Percentiles rank a stretch among this genome's conserved stretches.
phyloP scores from a whole-genome alignment of 2,888 invertebrate genomes.

The Andrena praecox region DNA sequence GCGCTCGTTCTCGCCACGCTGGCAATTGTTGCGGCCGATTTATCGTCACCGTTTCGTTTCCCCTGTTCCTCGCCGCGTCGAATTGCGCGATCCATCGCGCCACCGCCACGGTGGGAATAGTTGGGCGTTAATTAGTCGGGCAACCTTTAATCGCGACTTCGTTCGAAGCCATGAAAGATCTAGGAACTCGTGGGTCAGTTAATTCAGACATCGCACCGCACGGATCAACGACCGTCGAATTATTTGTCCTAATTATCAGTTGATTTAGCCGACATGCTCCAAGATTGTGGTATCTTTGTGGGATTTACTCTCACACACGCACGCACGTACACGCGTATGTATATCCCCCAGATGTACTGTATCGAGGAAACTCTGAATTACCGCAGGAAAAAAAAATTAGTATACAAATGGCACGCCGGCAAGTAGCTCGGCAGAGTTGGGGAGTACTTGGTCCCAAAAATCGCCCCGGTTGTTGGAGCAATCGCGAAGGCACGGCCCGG shows the following conservation, averaged over 20 bases:
- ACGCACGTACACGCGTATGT: too few species aligned
- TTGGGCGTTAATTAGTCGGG: constrained; percentile 54
- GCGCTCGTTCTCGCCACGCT: background rate
- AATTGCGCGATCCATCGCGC: constrained; percentile 26
- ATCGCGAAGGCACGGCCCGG: constrained; percentile 11
- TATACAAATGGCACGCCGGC: background rate
- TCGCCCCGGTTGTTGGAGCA: constrained; percentile 22
- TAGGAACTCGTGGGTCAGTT: constrained; percentile 2
- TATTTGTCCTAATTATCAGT: constrained; percentile 55
- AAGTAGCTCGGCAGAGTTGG: background rate
- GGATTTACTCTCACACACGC: background rate
- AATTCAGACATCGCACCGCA: background rate
- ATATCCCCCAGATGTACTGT: background rate
- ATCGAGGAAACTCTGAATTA: background rate
- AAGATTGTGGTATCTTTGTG: constrained; percentile 29
- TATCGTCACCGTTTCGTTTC: constrained; percentile 21
- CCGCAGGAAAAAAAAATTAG: background rate
- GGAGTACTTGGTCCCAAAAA: constrained; percentile 21
- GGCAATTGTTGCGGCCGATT: constrained; percentile 40
- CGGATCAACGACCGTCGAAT: constrained; percentile 22
- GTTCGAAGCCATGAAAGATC: background rate
- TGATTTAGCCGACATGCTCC: constrained; percentile 12
- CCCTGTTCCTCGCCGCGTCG: background rate
- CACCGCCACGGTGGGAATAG: constrained; percentile 3
- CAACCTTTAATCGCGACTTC: constrained; percentile 53